A percentile compares a stretch with the other conserved stretches of the same genome.
Conservation (phyloP, 2,888 invertebrate species). For the Gibbula magus region DNA sequence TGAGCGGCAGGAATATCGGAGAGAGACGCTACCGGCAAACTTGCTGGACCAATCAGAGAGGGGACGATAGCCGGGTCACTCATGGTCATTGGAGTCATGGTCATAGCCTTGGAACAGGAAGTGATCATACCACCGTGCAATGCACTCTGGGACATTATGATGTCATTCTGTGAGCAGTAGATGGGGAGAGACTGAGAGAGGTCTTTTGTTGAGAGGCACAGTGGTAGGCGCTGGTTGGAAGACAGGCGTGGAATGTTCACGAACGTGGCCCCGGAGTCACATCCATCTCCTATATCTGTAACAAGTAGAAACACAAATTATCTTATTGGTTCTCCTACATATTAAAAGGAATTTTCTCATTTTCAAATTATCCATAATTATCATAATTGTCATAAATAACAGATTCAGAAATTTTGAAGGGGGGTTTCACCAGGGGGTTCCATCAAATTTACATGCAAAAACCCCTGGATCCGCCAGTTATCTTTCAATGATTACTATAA, state of each 20-base stretch:
- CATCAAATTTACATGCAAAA: no score
- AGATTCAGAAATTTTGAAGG: no score
- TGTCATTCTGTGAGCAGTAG: constrained; percentile 12
- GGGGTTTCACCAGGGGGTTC: no score
- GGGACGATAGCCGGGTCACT: neutral
- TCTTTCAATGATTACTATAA: no score
- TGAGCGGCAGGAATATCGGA: neutral
- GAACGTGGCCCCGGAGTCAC: no score
- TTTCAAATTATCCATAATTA: no score
- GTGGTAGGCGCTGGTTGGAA: neutral
- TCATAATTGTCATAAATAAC: no score
- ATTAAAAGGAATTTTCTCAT: no score
- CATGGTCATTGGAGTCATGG: neutral
- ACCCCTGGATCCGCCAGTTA: no score
- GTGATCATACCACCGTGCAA: constrained; percentile 1
- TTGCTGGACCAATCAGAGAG: neutral
- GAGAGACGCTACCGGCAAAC: neutral
- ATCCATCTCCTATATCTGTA: no score
- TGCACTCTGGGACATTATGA: constrained; percentile 15
- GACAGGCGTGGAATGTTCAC: neutral
- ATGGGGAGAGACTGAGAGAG: constrained; percentile 19
- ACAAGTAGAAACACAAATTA: no score
- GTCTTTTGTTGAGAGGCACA: neutral
- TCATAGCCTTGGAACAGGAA: neutral
- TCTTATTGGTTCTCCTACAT: no score